phyloP scores from a whole-genome alignment of 2,113 vertebrate genomes.

The Phalacrocorax aristotelis region DNA sequence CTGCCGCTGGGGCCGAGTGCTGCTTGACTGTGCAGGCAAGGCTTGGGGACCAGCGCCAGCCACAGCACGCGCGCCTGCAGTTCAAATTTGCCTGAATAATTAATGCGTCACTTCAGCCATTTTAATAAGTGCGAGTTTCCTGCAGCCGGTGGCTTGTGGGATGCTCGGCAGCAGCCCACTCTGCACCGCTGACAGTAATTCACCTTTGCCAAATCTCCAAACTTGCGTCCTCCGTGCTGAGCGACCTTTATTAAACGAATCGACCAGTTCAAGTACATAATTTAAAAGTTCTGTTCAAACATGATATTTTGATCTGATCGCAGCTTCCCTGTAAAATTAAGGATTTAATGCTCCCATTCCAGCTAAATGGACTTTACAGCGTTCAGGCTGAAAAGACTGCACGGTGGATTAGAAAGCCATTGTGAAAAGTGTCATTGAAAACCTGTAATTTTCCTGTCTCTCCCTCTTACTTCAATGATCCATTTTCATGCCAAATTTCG shows the following conservation, averaged over 20 bases:
- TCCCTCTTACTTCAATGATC: background rate
- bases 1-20: background rate
- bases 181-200: background rate
- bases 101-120: background rate
- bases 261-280: background rate
- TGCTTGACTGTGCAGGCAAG: background rate
- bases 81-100: background rate
- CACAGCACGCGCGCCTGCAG: background rate
- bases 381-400: background rate
- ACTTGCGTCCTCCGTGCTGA: background rate
- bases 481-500: slow-evolving; percentile 6
- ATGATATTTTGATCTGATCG: background rate
- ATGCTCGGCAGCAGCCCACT: background rate
- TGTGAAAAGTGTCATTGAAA: slow-evolving; percentile 7
- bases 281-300: slow-evolving; percentile 54
- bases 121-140: background rate
- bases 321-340: slow-evolving; percentile 29
- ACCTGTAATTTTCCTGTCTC: slow-evolving; percentile 43
- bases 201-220: background rate
- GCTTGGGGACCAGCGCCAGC: background rate
- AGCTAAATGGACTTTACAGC: background rate
- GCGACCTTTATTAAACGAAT: slow-evolving; percentile 50
- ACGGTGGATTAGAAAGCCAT: slow-evolving; percentile 3
- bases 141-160: background rate
- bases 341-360: slow-evolving; percentile 52